phyloP scores from a whole-genome alignment of 2,888 invertebrate species.

The Ormyrus rosae region DNA sequence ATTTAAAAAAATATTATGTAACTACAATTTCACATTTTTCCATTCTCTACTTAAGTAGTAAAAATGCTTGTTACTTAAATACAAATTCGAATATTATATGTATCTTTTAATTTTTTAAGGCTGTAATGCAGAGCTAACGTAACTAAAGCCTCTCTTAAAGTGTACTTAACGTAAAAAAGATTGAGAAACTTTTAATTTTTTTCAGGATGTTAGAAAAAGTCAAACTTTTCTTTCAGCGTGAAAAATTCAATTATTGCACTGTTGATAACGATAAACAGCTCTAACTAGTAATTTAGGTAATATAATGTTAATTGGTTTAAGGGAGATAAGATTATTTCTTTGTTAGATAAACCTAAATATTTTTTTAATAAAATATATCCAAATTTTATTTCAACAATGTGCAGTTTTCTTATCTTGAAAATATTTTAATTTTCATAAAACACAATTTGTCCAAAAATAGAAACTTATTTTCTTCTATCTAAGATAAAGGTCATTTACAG shows the following conservation, averaged over 20 bases:
- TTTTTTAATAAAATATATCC: too few species aligned
- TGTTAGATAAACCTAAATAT: too few species aligned
- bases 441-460: too few species aligned
- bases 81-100: slow-evolving; percentile 2
- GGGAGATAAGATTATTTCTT: too few species aligned
- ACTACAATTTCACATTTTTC: slow-evolving; percentile 10
- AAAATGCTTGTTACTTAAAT: slow-evolving; percentile 43
- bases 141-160: slow-evolving; percentile 16
- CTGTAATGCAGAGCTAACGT: neutral
- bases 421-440: too few species aligned
- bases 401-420: too few species aligned
- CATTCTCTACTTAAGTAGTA: slow-evolving; percentile 30
- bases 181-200: neutral
- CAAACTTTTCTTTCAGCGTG: neutral
- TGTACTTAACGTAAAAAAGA: slow-evolving; percentile 4
- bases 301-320: too few species aligned
- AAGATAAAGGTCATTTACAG: neutral
- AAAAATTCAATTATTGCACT: too few species aligned
- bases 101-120: neutral
- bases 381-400: too few species aligned
- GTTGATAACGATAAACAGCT: too few species aligned
- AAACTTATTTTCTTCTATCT: neutral
- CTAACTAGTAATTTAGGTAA: too few species aligned
- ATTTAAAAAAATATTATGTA: slow-evolving; percentile 32
- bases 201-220: slow-evolving; percentile 5